phyloP scores from a whole-genome alignment of 2,797 vertebrate species.

The Typhlichthys subterraneus region DNA sequence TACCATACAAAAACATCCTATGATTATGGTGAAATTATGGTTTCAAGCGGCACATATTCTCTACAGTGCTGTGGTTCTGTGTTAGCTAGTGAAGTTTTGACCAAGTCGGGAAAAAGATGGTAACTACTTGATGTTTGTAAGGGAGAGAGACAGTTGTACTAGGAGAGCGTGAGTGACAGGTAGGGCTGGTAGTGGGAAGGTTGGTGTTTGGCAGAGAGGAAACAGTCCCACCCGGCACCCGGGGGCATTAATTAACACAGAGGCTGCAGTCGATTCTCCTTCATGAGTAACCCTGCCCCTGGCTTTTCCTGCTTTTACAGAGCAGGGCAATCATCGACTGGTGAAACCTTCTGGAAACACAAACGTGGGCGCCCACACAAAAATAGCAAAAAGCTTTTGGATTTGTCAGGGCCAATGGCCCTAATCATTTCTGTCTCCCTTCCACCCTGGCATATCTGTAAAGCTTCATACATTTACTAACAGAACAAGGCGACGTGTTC shows the following conservation, averaged over 20 bases:
- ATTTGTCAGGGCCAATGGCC: conserved; percentile 45
- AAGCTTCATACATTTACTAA: not conserved
- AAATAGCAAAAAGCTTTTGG: conserved; percentile 36
- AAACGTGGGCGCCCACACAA: conserved; percentile 42
- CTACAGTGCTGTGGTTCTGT: too few relatives aligned
- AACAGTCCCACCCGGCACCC: conserved; percentile 27
- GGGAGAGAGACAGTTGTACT: not conserved
- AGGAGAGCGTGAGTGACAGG: conserved; percentile 20
- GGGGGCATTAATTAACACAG: conserved; percentile 74
- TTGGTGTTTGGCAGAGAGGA: conserved; percentile 11
- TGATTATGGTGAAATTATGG: too few relatives aligned
- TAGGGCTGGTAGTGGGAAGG: conserved; percentile 9
- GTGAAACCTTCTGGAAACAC: conserved; percentile 52
- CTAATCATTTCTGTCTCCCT: conserved; percentile 23
- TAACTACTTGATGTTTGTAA: not conserved
- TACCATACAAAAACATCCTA: too few relatives aligned
- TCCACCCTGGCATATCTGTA: conserved; percentile 8
- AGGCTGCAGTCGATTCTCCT: conserved; percentile 73
- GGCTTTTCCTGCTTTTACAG: conserved; percentile 75
- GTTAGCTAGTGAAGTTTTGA: too few relatives aligned
- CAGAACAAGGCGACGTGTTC: not conserved
- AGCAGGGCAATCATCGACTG: conserved; percentile 70
- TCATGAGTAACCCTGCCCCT: conserved; percentile 64
- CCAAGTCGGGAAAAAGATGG: too few relatives aligned
- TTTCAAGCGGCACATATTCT: too few relatives aligned